These are phyloP conservation scores for Aphrophora alni DNA, from an alignment of 2,888 invertebrate genomes.

Conservation along the genomic window DNA sequence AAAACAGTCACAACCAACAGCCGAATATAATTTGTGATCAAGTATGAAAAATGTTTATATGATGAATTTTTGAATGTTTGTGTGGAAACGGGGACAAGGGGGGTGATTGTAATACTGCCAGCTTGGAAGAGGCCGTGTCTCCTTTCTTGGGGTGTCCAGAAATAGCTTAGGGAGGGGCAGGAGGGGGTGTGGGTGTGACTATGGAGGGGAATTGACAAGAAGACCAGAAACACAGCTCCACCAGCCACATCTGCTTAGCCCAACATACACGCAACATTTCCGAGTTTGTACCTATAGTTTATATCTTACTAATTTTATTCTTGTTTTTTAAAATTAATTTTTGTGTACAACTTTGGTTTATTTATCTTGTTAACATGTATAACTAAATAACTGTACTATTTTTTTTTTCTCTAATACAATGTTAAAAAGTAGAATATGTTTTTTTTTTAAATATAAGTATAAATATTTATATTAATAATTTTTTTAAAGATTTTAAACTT, in stretches of 20 bases:
- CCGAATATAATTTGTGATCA: neutral
- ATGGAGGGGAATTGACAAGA: slow-evolving; percentile 34
- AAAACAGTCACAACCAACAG: too few species aligned
- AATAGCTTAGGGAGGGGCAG: slow-evolving; percentile 57
- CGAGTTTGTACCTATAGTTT: neutral
- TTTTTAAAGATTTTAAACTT: too few species aligned
- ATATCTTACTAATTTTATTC: neutral
- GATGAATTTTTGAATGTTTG: neutral
- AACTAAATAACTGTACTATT: too few species aligned
- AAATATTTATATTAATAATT: too few species aligned
- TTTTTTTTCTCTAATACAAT: too few species aligned
- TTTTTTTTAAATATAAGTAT: too few species aligned
- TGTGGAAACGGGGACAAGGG: neutral
- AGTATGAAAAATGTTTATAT: neutral
- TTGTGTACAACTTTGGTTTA: too few species aligned
- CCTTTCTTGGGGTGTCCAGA: slow-evolving; percentile 67
- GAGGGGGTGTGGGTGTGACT: slow-evolving; percentile 31
- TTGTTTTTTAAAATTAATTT: too few species aligned
- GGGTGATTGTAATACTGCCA: slow-evolving; percentile 35
- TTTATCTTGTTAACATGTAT: too few species aligned
- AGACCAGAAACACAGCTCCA: neutral
- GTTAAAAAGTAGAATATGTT: too few species aligned
- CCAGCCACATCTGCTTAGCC: neutral
- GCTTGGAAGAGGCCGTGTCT: slow-evolving; percentile 53
- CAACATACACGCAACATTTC: slow-evolving; percentile 2